Evolutionary conservation across 2,888 invertebrate species (phyloP).

Genomic region (Morinoia aosen): DNA sequence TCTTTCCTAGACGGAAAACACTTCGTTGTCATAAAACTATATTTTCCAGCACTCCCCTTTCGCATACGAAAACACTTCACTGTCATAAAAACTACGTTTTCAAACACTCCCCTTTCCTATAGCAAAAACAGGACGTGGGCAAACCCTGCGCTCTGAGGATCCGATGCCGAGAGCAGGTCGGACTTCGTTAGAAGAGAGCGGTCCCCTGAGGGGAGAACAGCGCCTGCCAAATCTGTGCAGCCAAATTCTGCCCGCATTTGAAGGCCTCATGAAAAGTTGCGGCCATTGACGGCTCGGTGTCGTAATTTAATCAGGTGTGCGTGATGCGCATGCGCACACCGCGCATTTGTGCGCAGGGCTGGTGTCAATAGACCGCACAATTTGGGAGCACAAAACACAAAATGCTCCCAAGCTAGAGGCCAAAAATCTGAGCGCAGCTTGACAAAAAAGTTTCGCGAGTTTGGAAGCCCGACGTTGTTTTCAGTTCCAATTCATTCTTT

Average conservation of each 20-base stretch:
- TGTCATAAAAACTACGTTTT: neutral
- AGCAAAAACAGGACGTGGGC: neutral
- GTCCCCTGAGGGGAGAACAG: neutral
- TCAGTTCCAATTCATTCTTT: neutral
- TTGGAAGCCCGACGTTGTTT: neutral
- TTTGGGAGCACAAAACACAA: neutral
- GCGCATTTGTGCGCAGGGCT: neutral
- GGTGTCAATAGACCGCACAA: neutral
- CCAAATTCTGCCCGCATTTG: neutral
- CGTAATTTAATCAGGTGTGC: conserved; percentile 20
- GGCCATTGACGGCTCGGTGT: conserved; percentile 8
- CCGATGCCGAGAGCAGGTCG: neutral
- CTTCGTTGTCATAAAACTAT: too few relatives aligned
- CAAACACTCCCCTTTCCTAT: neutral
- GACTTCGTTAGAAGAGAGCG: neutral
- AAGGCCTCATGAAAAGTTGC: neutral
- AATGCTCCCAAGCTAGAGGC: neutral
- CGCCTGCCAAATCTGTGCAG: neutral
- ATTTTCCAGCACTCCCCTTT: too few relatives aligned
- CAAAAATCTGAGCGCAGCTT: neutral
- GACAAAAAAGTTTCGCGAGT: neutral
- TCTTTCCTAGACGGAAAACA: too few relatives aligned
- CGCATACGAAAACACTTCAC: neutral
- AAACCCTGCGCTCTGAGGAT: neutral
- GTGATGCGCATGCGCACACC: neutral